phyloP scores from a whole-genome alignment of 92 coral and sea anemone species.

The Metridium senile region DNA sequence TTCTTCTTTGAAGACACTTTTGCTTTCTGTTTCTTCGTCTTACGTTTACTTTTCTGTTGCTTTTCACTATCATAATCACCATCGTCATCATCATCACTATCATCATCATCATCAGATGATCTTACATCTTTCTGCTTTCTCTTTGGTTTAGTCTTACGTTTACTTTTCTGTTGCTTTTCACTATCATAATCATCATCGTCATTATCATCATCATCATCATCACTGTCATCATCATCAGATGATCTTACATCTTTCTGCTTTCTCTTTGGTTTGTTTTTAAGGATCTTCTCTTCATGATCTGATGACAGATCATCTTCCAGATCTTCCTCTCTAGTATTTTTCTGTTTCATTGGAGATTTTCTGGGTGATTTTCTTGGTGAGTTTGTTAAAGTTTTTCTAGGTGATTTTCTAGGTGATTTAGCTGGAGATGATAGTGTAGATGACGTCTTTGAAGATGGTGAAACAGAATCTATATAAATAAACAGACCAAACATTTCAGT shows the following conservation, averaged over 20 bases:
- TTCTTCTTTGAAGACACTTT: background rate
- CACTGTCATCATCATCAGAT: conserved; percentile 8
- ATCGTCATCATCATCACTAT: too few relatives aligned
- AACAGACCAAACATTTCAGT: too few relatives aligned
- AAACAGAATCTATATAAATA: background rate
- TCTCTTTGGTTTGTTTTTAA: background rate
- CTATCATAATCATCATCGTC: too few relatives aligned
- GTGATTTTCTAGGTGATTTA: conserved; percentile 13
- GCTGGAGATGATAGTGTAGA: background rate
- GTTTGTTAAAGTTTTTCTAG: background rate
- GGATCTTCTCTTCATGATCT: conserved; percentile 5
- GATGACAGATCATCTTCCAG: background rate
- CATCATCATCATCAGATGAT: conserved; percentile 5
- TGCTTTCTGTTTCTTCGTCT: background rate
- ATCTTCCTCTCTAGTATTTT: background rate
- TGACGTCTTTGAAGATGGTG: background rate
- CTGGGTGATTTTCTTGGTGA: conserved; percentile 12
- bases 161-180: too few relatives aligned
- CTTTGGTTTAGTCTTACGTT: background rate
- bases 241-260: background rate
- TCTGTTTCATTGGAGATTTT: background rate
- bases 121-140: background rate
- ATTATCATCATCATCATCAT: too few relatives aligned
- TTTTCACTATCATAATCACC: too few relatives aligned
- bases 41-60: background rate